These are phyloP conservation scores for Notoglanidium macrostoma DNA, from an alignment of 2,797 vertebrate species.

Conservation along the genomic window DNA sequence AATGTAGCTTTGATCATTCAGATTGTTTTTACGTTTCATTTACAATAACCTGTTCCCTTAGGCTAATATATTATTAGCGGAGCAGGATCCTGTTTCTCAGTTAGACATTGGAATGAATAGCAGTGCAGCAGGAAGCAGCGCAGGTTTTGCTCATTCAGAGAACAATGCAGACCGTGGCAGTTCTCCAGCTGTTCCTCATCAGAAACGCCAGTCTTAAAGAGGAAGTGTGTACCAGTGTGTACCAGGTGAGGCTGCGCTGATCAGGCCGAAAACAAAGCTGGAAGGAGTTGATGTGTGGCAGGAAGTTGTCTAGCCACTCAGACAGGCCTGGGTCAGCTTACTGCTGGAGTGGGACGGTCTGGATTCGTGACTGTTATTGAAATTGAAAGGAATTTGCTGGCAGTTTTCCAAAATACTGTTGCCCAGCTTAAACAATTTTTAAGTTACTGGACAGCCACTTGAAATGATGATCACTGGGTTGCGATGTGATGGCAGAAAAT, in stretches of 20 bases:
- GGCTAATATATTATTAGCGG: constrained; percentile 12
- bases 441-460: background rate
- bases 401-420: background rate
- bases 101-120: constrained; percentile 23
- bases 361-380: constrained; percentile 9
- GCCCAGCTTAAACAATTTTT: background rate
- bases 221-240: constrained; percentile 47
- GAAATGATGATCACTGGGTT: background rate
- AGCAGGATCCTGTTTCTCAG: constrained; percentile 13
- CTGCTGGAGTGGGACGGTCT: constrained; percentile 5
- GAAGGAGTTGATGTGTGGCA: background rate
- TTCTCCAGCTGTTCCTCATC: constrained; percentile 40
- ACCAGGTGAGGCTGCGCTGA: constrained; percentile 35
- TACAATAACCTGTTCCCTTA: background rate
- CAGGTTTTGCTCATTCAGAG: constrained; percentile 27
- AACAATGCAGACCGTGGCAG: constrained; percentile 27
- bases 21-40: constrained; percentile 26
- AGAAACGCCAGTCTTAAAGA: constrained; percentile 32
- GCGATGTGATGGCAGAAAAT: background rate
- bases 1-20: constrained; percentile 9
- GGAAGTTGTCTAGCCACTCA: constrained; percentile 24
- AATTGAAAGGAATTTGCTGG: constrained; percentile 9
- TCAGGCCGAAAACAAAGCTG: background rate
- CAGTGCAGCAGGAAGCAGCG: background rate
- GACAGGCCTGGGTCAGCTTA: constrained; percentile 22